Percentiles rank a stretch among this genome's conserved stretches.
phyloP scores from a whole-genome alignment of 1,140 invertebrate species.

The Caerostris extrusa region DNA sequence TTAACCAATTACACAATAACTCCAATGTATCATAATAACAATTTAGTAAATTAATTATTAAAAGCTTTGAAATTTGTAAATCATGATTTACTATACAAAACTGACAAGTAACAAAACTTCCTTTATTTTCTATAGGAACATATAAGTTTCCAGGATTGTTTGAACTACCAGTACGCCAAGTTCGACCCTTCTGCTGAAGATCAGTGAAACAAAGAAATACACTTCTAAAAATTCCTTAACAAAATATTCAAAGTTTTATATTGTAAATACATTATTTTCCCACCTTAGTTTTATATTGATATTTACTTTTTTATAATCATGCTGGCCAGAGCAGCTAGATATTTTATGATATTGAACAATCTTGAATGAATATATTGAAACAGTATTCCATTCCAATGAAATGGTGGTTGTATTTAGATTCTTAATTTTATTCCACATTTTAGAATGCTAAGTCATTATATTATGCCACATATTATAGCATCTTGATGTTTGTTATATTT shows the following conservation, averaged over 20 bases:
- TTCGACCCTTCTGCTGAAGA: constrained; percentile 77
- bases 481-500: not conserved
- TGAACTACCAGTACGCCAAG: constrained; percentile 78
- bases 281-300: constrained; percentile 54
- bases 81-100: no score
- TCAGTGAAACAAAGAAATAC: constrained; percentile 1
- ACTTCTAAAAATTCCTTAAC: constrained; percentile 13
- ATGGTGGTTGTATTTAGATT: not conserved
- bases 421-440: not conserved
- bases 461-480: not conserved
- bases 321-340: not conserved
- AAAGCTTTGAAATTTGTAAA: no score
- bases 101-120: no score
- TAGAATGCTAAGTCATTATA: not conserved
- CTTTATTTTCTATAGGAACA: constrained; percentile 72
- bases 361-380: not conserved
- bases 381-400: not conserved
- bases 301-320: constrained; percentile 33
- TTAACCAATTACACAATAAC: not conserved
- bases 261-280: constrained; percentile 57
- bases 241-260: constrained; percentile 57
- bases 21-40: no score
- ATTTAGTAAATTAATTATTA: no score
- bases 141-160: constrained; percentile 75
- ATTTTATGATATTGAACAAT: not conserved